phyloP scores from a whole-genome alignment of 2,797 vertebrate genomes.

The Hydrolagus colliei region DNA sequence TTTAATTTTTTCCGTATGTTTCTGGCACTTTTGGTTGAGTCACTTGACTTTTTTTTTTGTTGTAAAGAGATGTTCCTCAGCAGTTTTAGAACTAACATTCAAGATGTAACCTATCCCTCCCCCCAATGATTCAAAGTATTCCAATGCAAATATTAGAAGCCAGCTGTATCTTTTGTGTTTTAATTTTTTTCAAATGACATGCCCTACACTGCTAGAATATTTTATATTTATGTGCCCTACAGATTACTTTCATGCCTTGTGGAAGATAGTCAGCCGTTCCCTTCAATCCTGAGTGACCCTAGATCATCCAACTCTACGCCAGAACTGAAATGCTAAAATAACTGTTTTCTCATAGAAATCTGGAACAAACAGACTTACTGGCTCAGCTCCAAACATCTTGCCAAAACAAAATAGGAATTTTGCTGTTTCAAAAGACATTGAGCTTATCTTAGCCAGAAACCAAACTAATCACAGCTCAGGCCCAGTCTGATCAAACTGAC shows the following conservation, averaged over 20 bases:
- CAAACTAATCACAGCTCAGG: background rate
- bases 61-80: background rate
- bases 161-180: background rate
- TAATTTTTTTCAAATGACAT: background rate
- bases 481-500: background rate
- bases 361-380: background rate
- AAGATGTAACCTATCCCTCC: background rate
- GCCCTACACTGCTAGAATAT: background rate
- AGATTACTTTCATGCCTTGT: background rate
- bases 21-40: background rate
- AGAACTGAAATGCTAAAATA: background rate
- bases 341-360: background rate
- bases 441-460: background rate
- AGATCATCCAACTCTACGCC: background rate
- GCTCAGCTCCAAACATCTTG: background rate
- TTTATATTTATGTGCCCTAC: background rate
- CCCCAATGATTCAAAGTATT: background rate
- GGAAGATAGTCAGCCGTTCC: background rate
- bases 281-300: background rate
- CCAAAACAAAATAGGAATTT: background rate
- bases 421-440: background rate
- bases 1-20: background rate
- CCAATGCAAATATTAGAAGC: background rate
- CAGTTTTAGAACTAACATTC: background rate
- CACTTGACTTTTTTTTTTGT: background rate